Evolutionary conservation across 1,140 invertebrate species (phyloP).

Genomic region (Drosophila teissieri): DNA sequence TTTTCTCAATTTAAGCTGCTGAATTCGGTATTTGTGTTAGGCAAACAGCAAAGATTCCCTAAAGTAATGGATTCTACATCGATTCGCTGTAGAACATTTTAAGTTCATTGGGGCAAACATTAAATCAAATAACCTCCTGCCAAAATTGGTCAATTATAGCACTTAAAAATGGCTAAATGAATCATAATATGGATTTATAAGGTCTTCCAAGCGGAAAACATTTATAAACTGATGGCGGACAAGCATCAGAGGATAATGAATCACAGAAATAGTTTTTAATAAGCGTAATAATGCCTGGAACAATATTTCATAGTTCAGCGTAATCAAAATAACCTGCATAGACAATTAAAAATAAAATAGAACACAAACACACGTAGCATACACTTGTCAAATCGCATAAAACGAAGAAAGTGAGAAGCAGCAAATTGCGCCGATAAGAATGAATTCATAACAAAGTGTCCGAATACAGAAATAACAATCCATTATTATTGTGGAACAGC

Average conservation of each 20-base stretch:
- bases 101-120: background rate
- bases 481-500: conserved; percentile 37
- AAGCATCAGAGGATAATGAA: conserved; percentile 11
- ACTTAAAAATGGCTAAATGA: background rate
- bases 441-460: conserved; percentile 4
- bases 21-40: too few species aligned
- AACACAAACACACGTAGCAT: conserved; percentile 47
- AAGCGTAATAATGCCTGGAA: background rate
- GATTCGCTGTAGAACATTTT: background rate
- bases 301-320: background rate
- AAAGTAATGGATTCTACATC: background rate
- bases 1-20: too few species aligned
- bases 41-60: background rate
- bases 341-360: conserved; percentile 18
- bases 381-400: conserved; percentile 34
- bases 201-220: conserved; percentile 4
- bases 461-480: conserved; percentile 12
- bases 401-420: conserved; percentile 3
- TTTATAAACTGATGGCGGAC: background rate
- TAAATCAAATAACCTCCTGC: background rate
- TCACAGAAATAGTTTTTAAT: conserved; percentile 5
- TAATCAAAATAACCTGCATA: conserved; percentile 15
- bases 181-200: background rate
- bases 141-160: background rate
- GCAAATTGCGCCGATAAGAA: conserved; percentile 35